phyloP scores from a whole-genome alignment of 2,888 invertebrate genomes.

The Agrochola lychnidis region DNA sequence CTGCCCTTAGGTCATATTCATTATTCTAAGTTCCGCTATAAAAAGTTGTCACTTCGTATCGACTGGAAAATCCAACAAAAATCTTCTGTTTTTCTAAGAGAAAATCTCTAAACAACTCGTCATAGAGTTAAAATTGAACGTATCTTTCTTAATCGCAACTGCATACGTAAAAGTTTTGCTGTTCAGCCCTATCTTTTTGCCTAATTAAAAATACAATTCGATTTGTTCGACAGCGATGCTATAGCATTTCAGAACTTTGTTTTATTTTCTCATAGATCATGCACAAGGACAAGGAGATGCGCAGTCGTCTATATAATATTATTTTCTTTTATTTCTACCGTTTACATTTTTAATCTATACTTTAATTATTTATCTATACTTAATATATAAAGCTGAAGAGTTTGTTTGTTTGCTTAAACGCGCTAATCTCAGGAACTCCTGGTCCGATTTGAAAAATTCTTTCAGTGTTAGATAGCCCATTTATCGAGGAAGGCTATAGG shows the following conservation, averaged over 20 bases:
- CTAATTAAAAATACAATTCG: conserved; percentile 75
- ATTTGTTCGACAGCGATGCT: conserved; percentile 70
- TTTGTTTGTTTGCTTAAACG: too few relatives aligned
- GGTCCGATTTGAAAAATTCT: too few relatives aligned
- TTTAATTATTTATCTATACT: too few relatives aligned
- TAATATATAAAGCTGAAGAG: too few relatives aligned
- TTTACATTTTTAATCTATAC: too few relatives aligned
- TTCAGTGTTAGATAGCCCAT: too few relatives aligned
- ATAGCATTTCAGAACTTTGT: conserved; percentile 11
- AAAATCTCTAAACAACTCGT: neutral
- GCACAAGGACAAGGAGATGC: too few relatives aligned
- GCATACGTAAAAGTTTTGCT: conserved; percentile 10
- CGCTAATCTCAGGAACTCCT: too few relatives aligned
- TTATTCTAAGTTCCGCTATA: conserved; percentile 7
- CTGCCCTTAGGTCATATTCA: conserved; percentile 12
- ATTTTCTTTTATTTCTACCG: too few relatives aligned
- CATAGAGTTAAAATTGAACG: conserved; percentile 24
- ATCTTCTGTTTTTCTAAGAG: too few relatives aligned
- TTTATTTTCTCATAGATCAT: conserved; percentile 49
- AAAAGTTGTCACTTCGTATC: conserved; percentile 17
- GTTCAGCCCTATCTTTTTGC: conserved; percentile 44
- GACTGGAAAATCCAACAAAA: neutral
- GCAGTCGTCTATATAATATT: too few relatives aligned
- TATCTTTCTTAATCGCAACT: conserved; percentile 1
- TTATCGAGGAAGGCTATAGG: too few relatives aligned